These are phyloP conservation scores for Erinaceus europaeus DNA, from an alignment of 2,113 vertebrate species.

Conservation along the genomic window DNA sequence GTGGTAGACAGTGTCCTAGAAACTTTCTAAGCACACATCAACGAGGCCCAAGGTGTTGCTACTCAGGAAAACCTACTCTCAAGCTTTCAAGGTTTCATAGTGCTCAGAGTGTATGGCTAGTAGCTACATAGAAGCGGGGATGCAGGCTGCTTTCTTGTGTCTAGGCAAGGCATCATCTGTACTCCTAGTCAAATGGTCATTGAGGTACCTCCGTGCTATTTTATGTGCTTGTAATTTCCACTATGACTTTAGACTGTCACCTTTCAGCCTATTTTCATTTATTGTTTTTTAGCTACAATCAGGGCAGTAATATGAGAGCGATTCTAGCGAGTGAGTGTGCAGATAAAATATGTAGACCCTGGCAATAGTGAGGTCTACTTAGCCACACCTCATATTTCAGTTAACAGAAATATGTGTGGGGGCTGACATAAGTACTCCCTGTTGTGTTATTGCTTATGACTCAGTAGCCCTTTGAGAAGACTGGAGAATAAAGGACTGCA, in stretches of 20 bases:
- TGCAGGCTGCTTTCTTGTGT: fast-evolving
- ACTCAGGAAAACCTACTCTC: background rate
- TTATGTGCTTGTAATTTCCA: slow-evolving; percentile 66
- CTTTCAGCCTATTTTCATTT: slow-evolving; percentile 70
- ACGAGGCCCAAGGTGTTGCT: background rate
- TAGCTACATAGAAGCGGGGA: background rate
- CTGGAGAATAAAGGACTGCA: slow-evolving; percentile 49
- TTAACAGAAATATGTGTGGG: slow-evolving; percentile 22
- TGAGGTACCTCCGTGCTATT: slow-evolving; percentile 33
- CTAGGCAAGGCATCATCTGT: slow-evolving; percentile 12
- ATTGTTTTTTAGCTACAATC: slow-evolving; percentile 64
- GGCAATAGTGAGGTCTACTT: slow-evolving; percentile 57
- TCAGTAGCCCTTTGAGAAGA: slow-evolving; percentile 61
- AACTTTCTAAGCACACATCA: background rate
- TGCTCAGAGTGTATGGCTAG: background rate
- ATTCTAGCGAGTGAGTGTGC: slow-evolving; percentile 50
- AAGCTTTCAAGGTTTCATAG: background rate
- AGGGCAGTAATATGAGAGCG: slow-evolving; percentile 60
- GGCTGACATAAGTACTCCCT: slow-evolving; percentile 68
- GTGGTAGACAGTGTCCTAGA: background rate
- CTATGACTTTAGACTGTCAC: slow-evolving; percentile 64
- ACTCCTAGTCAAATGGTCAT: slow-evolving; percentile 35
- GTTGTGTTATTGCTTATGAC: slow-evolving; percentile 63
- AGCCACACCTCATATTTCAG: slow-evolving; percentile 71
- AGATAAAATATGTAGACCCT: slow-evolving; percentile 69